Percentiles rank a stretch among this genome's conserved stretches.
These are phyloP conservation scores for Neodiprion fabricii DNA, from an alignment of 1,140 invertebrate species.

Conservation along the genomic window DNA sequence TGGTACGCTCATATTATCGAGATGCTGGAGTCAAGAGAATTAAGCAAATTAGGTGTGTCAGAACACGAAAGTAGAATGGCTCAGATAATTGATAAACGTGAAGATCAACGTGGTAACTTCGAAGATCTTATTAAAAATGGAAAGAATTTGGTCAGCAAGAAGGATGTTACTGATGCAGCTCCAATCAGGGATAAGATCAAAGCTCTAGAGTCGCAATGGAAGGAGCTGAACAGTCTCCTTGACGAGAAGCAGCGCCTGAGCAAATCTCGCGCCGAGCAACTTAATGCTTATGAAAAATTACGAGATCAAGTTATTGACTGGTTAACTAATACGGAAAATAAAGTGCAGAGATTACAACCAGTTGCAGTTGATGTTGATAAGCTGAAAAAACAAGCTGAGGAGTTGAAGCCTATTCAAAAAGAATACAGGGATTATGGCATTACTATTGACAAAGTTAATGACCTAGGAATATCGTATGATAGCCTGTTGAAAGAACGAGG, in stretches of 20 bases:
- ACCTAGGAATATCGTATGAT: constrained; percentile 86
- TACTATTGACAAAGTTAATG: constrained; percentile 92
- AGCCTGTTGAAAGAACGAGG: constrained; percentile 76
- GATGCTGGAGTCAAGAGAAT: constrained; percentile 75
- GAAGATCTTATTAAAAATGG: constrained; percentile 83
- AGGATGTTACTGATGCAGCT: constrained; percentile 88
- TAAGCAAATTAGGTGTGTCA: constrained; percentile 71
- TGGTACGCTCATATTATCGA: constrained; percentile 79
- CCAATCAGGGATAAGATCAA: constrained; percentile 87
- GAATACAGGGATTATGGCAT: constrained; percentile 87
- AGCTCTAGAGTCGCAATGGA: constrained; percentile 86
- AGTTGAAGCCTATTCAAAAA: constrained; percentile 87
- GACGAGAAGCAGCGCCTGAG: constrained; percentile 85
- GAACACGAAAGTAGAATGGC: constrained; percentile 73
- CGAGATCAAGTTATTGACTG: constrained; percentile 86
- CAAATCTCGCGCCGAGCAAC: constrained; percentile 82
- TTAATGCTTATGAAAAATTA: constrained; percentile 83
- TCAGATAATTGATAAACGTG: constrained; percentile 60
- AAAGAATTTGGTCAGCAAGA: constrained; percentile 84
- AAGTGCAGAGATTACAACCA: constrained; percentile 74
- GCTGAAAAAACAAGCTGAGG: constrained; percentile 82
- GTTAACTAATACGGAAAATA: constrained; percentile 81
- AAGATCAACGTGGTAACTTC: constrained; percentile 68
- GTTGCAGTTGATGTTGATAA: constrained; percentile 88
- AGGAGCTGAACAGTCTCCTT: constrained; percentile 78